Evolutionary conservation across 2,113 vertebrate species (phyloP).

Genomic region (Papio anubis): DNA sequence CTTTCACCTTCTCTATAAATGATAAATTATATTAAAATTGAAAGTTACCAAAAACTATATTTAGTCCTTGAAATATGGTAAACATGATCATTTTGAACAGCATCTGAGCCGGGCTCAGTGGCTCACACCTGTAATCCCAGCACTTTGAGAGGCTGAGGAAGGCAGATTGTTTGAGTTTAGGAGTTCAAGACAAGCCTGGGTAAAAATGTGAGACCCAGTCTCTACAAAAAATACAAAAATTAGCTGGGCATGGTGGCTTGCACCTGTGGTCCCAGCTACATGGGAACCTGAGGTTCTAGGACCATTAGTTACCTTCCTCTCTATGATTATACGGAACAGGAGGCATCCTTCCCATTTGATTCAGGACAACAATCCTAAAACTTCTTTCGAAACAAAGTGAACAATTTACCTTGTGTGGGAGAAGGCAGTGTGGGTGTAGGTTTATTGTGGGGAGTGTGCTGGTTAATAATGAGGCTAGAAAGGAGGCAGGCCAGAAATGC

Average conservation of each 20-base stretch:
- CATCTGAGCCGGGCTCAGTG: neutral
- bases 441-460: neutral
- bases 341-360: neutral
- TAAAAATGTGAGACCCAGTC: too few relatives aligned
- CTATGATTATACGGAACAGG: neutral
- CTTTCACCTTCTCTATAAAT: conserved; percentile 8
- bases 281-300: neutral
- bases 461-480: neutral
- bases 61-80: neutral
- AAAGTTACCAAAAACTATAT: conserved; percentile 13
- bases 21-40: conserved; percentile 19
- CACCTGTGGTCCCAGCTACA: too few relatives aligned
- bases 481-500: neutral
- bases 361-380: neutral
- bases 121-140: too few relatives aligned
- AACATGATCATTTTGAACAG: neutral
- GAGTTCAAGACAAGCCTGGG: too few relatives aligned
- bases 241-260: too few relatives aligned
- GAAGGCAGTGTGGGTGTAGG: neutral
- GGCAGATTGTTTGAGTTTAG: too few relatives aligned
- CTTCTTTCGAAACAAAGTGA: neutral
- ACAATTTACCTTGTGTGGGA: neutral
- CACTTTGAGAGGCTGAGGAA: too few relatives aligned
- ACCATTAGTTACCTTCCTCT: neutral
- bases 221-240: too few relatives aligned